Evolutionary conservation across 1,140 invertebrate genomes (phyloP).

Genomic region (Drosophila micromelanica): DNA sequence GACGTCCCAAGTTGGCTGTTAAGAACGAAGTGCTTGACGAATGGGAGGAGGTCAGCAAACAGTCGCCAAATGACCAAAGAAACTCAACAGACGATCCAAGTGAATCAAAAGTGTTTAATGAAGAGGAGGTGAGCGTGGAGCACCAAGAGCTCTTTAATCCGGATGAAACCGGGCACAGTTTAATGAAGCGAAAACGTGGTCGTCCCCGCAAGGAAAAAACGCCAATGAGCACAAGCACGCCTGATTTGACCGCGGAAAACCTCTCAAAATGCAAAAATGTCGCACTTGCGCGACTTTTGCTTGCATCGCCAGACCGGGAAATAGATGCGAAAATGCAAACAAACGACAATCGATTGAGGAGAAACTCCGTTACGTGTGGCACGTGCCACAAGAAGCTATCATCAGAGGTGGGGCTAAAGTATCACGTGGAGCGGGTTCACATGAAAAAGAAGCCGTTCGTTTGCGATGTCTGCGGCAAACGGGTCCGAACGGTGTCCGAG

Average conservation of each 20-base stretch:
- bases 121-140: neutral
- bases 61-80: neutral
- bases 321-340: no score
- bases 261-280: constrained; percentile 21
- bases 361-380: constrained; percentile 49
- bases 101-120: neutral
- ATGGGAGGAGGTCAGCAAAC: neutral
- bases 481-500: constrained; percentile 84
- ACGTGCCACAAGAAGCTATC: constrained; percentile 74
- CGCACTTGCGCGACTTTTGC: constrained; percentile 12
- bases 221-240: neutral
- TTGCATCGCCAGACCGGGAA: neutral
- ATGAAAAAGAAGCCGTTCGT: constrained; percentile 82
- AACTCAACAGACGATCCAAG: neutral
- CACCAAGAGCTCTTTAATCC: neutral
- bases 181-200: constrained; percentile 28
- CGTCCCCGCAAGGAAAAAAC: constrained; percentile 17
- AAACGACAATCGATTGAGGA: neutral
- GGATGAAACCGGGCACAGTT: neutral
- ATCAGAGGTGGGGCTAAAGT: constrained; percentile 54
- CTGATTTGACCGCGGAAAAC: neutral
- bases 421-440: constrained; percentile 84
- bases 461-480: constrained; percentile 85
- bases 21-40: constrained; percentile 1
- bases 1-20: neutral